Conservation (phyloP, 64 coral and sea anemone species). For the Montipora efflorescens region DNA sequence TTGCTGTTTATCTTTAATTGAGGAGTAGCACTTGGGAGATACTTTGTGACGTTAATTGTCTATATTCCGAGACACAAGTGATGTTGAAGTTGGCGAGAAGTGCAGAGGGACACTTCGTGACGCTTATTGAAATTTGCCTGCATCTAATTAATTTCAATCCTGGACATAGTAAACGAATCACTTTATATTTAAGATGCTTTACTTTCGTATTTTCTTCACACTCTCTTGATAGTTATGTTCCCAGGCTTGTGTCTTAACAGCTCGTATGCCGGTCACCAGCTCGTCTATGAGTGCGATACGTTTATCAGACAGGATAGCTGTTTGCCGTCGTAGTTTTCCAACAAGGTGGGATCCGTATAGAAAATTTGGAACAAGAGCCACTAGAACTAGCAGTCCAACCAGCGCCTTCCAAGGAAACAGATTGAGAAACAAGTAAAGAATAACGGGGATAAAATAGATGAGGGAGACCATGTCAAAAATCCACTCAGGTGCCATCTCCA, state of each 20-base stretch:
- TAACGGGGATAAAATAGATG: background rate
- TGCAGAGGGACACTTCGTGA: too few species aligned
- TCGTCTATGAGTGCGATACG: slow-evolving; percentile 11
- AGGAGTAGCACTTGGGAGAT: too few species aligned
- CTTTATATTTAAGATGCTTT: too few species aligned
- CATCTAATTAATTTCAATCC: too few species aligned
- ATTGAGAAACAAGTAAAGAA: background rate
- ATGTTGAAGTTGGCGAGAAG: too few species aligned
- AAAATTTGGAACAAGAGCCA: background rate
- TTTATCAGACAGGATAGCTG: background rate
- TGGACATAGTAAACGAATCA: too few species aligned
- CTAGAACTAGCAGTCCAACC: background rate
- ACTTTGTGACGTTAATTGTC: too few species aligned
- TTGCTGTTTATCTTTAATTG: too few species aligned
- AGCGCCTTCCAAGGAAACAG: background rate
- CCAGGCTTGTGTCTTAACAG: slow-evolving; percentile 5
- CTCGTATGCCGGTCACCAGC: background rate
- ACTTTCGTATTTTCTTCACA: background rate
- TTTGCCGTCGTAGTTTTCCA: background rate
- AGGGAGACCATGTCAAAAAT: background rate
- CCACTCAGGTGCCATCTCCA: background rate
- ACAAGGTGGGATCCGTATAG: background rate
- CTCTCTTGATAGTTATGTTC: background rate
- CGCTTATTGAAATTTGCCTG: too few species aligned
- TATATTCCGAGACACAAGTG: too few species aligned